Percentiles rank a stretch among this genome's conserved stretches.
Evolutionary conservation across 2,797 vertebrate species (phyloP).

Genomic region (Strix occidentalis): DNA sequence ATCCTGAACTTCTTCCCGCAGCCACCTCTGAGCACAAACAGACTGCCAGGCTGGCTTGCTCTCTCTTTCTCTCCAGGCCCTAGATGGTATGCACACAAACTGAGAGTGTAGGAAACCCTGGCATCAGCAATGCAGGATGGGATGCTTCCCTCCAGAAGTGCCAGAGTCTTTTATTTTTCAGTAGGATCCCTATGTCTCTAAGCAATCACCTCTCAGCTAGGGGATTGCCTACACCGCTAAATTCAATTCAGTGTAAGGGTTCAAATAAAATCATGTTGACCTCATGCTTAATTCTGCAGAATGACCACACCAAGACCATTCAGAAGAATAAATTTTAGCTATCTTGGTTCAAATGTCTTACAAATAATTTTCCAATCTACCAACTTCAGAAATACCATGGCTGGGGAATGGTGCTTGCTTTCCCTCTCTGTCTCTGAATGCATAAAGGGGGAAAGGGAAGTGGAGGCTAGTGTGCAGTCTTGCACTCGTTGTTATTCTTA

Average conservation of each 20-base stretch:
- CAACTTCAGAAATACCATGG: not conserved
- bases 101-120: not conserved
- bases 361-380: not conserved
- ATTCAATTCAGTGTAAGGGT: not conserved
- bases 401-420: not conserved
- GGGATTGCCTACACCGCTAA: not conserved
- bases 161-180: not conserved
- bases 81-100: accelerated
- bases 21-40: not conserved
- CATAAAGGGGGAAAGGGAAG: slow-evolving; percentile 9
- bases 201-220: not conserved
- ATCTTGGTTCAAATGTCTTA: not conserved
- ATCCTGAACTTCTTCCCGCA: not conserved
- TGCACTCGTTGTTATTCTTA: slow-evolving; percentile 35
- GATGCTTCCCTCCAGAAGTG: not conserved
- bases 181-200: not conserved
- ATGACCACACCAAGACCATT: not conserved
- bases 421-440: not conserved
- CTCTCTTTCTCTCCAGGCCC: not conserved
- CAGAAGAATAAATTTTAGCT: not conserved
- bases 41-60: not conserved
- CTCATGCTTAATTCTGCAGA: not conserved
- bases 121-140: not conserved
- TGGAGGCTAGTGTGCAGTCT: not conserved
- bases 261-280: not conserved